Evolutionary conservation across 2,888 invertebrate genomes (phyloP).

Genomic region (Aporophyla lueneburgensis): DNA sequence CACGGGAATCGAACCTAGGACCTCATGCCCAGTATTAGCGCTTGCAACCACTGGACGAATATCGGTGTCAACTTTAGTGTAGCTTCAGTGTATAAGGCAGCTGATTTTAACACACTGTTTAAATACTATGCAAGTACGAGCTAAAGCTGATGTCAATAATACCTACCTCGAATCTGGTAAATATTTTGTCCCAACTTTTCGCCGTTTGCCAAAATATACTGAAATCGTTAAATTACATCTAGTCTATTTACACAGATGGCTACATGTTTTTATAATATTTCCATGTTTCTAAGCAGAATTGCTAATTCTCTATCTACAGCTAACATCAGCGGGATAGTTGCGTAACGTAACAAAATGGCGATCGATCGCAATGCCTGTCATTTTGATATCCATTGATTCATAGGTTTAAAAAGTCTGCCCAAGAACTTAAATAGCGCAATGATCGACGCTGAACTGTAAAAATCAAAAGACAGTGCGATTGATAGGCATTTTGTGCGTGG

Average conservation of each 20-base stretch:
- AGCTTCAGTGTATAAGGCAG: neutral
- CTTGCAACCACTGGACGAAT: too few relatives aligned
- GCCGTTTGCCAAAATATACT: neutral
- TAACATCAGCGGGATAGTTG: neutral
- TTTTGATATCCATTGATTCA: neutral
- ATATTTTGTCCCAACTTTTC: neutral
- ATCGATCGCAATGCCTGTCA: neutral
- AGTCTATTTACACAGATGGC: neutral
- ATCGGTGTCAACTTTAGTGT: neutral
- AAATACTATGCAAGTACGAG: neutral
- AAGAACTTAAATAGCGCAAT: neutral
- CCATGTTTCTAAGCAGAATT: neutral
- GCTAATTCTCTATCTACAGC: neutral
- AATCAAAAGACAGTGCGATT: neutral
- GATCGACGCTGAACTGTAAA: neutral
- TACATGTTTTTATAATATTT: neutral
- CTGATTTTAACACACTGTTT: neutral
- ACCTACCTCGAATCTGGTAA: neutral
- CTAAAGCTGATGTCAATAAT: neutral
- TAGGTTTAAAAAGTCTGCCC: neutral
- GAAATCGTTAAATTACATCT: neutral
- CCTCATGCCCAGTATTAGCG: too few relatives aligned
- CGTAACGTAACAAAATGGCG: neutral
- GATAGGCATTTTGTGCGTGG: neutral
- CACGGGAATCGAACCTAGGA: too few relatives aligned